A percentile compares a stretch with the other conserved stretches of the same genome.
These are phyloP conservation scores for Champsocephalus gunnari DNA, from an alignment of 2,797 vertebrate genomes.

Conservation along the genomic window DNA sequence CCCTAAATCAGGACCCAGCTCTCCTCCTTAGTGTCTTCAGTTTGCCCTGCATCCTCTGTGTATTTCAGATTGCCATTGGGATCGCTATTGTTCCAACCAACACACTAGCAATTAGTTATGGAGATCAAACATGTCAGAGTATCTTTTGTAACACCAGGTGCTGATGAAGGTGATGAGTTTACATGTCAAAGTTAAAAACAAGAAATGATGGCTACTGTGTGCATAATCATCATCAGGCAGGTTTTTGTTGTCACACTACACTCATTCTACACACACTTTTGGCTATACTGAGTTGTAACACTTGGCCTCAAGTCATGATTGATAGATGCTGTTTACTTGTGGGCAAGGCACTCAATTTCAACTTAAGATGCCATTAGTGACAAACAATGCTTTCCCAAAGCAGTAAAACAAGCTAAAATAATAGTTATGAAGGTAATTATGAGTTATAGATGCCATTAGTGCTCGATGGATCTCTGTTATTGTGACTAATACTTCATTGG, in stretches of 20 bases:
- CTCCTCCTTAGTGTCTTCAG: too few species aligned
- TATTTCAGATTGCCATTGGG: too few species aligned
- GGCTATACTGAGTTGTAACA: slow-evolving; percentile 58
- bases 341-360: slow-evolving; percentile 80
- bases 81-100: too few species aligned
- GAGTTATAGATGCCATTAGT: slow-evolving; percentile 80
- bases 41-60: too few species aligned
- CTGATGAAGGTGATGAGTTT: slow-evolving; percentile 29
- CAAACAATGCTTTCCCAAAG: slow-evolving; percentile 73
- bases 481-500: slow-evolving; percentile 69
- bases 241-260: slow-evolving; percentile 8
- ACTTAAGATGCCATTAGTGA: slow-evolving; percentile 79
- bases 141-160: background rate
- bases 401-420: slow-evolving; percentile 76
- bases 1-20: too few species aligned
- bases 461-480: slow-evolving; percentile 64
- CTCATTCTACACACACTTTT: slow-evolving; percentile 20
- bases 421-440: slow-evolving; percentile 78
- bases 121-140: background rate
- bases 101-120: too few species aligned
- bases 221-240: slow-evolving; percentile 28
- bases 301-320: slow-evolving; percentile 74
- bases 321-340: slow-evolving; percentile 81
- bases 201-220: slow-evolving; percentile 29
- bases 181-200: slow-evolving; percentile 16